Evolutionary conservation across 37 sponge, comb jelly and placozoan species (phyloP).

Genomic region (Axinella damicornis): DNA sequence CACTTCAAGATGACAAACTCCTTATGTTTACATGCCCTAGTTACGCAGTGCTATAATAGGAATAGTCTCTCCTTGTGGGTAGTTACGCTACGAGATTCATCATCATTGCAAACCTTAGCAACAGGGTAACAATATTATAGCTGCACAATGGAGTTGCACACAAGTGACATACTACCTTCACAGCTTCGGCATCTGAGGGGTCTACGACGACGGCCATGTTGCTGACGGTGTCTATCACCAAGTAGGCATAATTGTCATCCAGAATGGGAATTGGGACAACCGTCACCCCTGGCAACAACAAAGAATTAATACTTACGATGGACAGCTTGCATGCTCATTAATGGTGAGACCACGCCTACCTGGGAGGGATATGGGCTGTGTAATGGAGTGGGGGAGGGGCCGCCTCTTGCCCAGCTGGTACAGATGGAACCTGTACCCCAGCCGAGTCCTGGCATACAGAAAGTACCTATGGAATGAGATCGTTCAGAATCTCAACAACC

Average conservation of each 20-base stretch:
- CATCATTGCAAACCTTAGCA: too few species aligned
- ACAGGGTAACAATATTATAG: background rate
- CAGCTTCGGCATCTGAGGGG: constrained; percentile 59
- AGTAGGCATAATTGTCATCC: constrained; percentile 72
- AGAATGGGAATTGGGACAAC: constrained; percentile 62
- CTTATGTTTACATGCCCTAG: too few species aligned
- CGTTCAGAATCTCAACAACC: too few species aligned
- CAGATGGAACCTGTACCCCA: constrained; percentile 59
- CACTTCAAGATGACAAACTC: too few species aligned
- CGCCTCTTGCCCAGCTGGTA: constrained; percentile 21
- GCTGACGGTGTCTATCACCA: constrained; percentile 68
- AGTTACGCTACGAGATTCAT: too few species aligned
- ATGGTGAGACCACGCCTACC: background rate
- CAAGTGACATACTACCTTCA: constrained; percentile 39
- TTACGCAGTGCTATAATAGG: too few species aligned
- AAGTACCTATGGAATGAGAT: constrained; percentile 29
- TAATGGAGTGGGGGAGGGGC: constrained; percentile 40
- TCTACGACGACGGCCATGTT: constrained; percentile 62
- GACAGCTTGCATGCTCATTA: too few species aligned
- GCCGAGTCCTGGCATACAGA: constrained; percentile 49
- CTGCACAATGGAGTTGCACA: background rate
- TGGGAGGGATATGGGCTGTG: constrained; percentile 27
- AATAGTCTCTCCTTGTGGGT: too few species aligned
- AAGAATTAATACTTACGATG: too few species aligned
- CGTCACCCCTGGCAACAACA: constrained; percentile 61